Base-by-base conservation (phyloP, 2,888 invertebrate genomes). In the Phortica okadai region DNA sequence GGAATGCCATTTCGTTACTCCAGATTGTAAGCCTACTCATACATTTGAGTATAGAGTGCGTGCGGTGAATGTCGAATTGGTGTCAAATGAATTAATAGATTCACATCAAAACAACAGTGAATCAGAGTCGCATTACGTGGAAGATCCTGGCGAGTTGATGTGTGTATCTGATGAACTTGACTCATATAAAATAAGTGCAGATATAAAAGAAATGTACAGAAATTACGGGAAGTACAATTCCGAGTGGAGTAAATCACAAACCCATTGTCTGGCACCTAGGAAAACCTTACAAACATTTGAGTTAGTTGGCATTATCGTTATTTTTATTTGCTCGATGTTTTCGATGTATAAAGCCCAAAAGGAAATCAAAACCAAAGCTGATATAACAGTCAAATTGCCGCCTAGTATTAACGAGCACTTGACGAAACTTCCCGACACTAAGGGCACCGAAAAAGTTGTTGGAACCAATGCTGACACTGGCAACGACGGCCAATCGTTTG, bases 291-390 rank as follows among this genome's bases (percentile, higher is more conserved):
- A 50, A 6, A 25, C 70, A 10, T 54, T n/a, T 5, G 2, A 54
- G 1, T 44, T 70, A 44, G 44, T 54, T 6, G 14, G 16, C 14
- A 21, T 21, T 21, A 8, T 76, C 4, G 59, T 80, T 10, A 76
- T 79, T 0, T 25, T 82, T 1, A 33, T 81, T 1, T 73, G 82
- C 11, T 16, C 83, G 0, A 76, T 82, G 67, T 76, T 81, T 0
- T 77, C 83, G 1, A 75, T 82, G n/a, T 84, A 89, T 45, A 77
- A 83, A 50, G 79, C 76, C 6, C 87, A 86, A 45, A 84, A 88
- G 14, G 90, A 90, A 76, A 86, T 84, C 58, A 84, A 83, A 45
- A 87, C 88, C 80, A 91, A 91, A 90, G 88, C 90, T 0, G 88
- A 90, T 70, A 91, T 91, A 74, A 81, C 84, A 11, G 81, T 89